Conservation (phyloP, 2,888 invertebrate species). For the Anthrax anthrax region DNA sequence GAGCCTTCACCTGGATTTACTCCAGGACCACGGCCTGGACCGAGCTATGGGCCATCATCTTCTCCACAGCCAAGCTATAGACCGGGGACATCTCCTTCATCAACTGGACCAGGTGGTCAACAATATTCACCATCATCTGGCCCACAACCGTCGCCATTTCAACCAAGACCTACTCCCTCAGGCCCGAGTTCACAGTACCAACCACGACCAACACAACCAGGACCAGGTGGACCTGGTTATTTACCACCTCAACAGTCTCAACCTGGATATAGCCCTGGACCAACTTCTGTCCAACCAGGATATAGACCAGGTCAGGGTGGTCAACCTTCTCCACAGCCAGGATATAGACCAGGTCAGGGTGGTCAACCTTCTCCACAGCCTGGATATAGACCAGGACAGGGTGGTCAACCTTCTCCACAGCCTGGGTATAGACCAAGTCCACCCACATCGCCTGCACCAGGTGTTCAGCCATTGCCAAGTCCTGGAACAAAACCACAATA, state of each 20-base stretch:
- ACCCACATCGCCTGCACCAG: not conserved
- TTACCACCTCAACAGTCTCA: constrained; percentile 6
- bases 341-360: constrained; percentile 5
- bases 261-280: not conserved
- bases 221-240: constrained; percentile 7
- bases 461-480: not conserved
- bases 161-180: constrained; percentile 4
- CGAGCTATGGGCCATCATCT: constrained; percentile 1
- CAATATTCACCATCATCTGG: not conserved
- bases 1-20: constrained; percentile 1
- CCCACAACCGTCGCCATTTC: constrained; percentile 7
- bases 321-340: constrained; percentile 3
- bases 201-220: not conserved
- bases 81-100: constrained; percentile 2
- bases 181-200: not conserved
- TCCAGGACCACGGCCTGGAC: constrained; percentile 6
- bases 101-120: constrained; percentile 8
- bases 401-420: not conserved
- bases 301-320: not conserved
- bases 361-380: constrained; percentile 4
- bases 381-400: constrained; percentile 1
- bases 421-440: not conserved
- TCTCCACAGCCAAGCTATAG: constrained; percentile 2
- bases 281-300: not conserved
- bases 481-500: not conserved